phyloP scores from a whole-genome alignment of 2,888 invertebrate species.

The Fabriciana adippe region DNA sequence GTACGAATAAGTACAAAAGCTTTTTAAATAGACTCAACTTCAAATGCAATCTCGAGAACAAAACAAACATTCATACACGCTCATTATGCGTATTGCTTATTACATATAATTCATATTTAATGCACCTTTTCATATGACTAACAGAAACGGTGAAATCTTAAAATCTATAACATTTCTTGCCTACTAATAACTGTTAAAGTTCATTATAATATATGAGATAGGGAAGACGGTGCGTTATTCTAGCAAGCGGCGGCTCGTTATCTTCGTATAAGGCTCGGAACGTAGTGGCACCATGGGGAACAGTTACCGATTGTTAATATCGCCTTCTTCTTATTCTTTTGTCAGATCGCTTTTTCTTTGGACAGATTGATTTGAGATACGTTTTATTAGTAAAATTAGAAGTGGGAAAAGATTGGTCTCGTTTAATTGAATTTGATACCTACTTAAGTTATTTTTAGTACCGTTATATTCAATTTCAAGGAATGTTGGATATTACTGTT shows the following conservation, averaged over 20 bases:
- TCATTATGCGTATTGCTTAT: neutral
- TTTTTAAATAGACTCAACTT: too few relatives aligned
- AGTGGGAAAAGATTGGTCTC: slow-evolving; percentile 67
- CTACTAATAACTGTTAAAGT: slow-evolving; percentile 24
- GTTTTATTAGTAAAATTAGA: slow-evolving; percentile 65
- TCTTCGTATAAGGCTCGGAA: slow-evolving; percentile 45
- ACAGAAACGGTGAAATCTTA: slow-evolving; percentile 3
- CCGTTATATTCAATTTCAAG: slow-evolving; percentile 66
- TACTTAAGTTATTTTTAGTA: slow-evolving; percentile 69
- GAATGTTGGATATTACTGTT: slow-evolving; percentile 46
- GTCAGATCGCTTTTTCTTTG: slow-evolving; percentile 70
- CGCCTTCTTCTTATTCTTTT: slow-evolving; percentile 67
- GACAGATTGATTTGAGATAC: slow-evolving; percentile 71
- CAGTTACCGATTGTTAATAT: slow-evolving; percentile 75
- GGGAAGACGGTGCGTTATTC: slow-evolving; percentile 29
- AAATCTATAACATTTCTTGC: slow-evolving; percentile 21
- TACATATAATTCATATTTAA: neutral
- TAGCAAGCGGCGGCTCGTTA: slow-evolving; percentile 30
- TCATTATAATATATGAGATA: slow-evolving; percentile 28
- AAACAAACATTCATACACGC: too few relatives aligned
- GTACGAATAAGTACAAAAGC: too few relatives aligned
- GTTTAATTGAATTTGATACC: slow-evolving; percentile 67
- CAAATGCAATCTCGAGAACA: too few relatives aligned
- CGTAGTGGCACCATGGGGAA: slow-evolving; percentile 57
- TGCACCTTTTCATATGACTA: neutral